These are phyloP conservation scores for Catotricha subobsoleta DNA, from an alignment of 2,888 invertebrate species.

Conservation along the genomic window DNA sequence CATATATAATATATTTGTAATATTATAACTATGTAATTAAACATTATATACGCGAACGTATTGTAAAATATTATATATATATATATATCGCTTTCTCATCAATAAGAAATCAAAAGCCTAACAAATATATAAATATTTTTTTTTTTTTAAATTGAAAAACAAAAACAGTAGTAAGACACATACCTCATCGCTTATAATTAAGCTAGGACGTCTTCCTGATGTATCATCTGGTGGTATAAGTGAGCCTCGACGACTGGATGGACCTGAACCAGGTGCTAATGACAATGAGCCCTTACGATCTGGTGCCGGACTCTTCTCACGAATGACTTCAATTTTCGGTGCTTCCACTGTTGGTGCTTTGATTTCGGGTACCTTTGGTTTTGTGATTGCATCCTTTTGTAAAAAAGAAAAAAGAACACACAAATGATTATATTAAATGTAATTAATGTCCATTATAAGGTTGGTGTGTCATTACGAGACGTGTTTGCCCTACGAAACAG, in stretches of 20 bases:
- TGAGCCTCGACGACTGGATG: constrained; percentile 60
- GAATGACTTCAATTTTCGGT: constrained; percentile 74
- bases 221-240: constrained; percentile 69
- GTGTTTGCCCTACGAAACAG: too few species aligned
- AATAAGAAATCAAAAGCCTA: too few species aligned
- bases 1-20: too few species aligned
- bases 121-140: neutral
- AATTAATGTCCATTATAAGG: neutral
- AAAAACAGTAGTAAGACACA: constrained; percentile 19
- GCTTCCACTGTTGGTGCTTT: constrained; percentile 51
- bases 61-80: too few species aligned
- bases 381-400: constrained; percentile 4
- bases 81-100: too few species aligned
- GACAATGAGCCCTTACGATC: constrained; percentile 62
- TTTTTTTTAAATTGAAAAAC: neutral
- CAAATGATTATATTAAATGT: neutral
- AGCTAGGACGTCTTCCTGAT: constrained; percentile 69
- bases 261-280: constrained; percentile 45
- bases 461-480: neutral
- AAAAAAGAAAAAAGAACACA: too few species aligned
- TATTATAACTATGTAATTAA: too few species aligned
- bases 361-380: constrained; percentile 44
- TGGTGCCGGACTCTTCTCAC: constrained; percentile 52
- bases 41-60: too few species aligned
- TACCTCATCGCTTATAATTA: constrained; percentile 92